Evolutionary conservation across 2,888 invertebrate species (phyloP), one percentile per base, ranked within the genome.

Genomic region (Corbicula japonica): DNA sequence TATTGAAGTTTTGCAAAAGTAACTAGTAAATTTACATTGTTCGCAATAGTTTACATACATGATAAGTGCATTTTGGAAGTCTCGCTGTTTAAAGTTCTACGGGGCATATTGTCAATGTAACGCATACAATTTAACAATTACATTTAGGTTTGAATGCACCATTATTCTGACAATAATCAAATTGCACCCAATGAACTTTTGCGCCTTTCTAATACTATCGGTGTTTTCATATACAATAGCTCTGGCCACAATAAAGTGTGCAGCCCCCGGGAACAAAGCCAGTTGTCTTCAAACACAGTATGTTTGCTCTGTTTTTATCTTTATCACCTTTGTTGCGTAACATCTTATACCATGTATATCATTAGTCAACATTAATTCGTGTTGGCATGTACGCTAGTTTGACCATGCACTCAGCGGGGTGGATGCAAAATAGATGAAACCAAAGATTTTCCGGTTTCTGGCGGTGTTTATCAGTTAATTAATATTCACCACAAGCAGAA

Each of bases 271-370:
- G 54, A 23, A 18, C 30, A 8, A 54, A 54, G n/a, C 21, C 28
- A 41, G n/a, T n/a, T 38, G 26, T 21, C 23, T 21, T 48, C 28
- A 34, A 15, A 52, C 52, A 54, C 54, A 35, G 12, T 30, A 32
- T 34, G 35, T 26, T 18, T 21, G n/a, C 1, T 3, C 3, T 32
- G 12, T 38, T 15, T 65, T 54, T 34, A 35, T 32, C 32, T 21
- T 54, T 54, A 41, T 54, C 54, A 41, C 38, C 35, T 18, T 41
- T 54, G 18, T 66, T 52, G 21, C 41, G 66, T 54, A 66, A 66
- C 30, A 18, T 30, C 35, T n/a, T 48, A 6, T 8, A n/a, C 21
- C n/a, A 48, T 15, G 48, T 6, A 48, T 5, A 15, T n/a, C 6
- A 15, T 8, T 15, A n/a, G 15, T 15, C 5, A 15, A 6, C 5